Conservation (phyloP, 2,888 invertebrate species). For the Hartigia nigra region DNA sequence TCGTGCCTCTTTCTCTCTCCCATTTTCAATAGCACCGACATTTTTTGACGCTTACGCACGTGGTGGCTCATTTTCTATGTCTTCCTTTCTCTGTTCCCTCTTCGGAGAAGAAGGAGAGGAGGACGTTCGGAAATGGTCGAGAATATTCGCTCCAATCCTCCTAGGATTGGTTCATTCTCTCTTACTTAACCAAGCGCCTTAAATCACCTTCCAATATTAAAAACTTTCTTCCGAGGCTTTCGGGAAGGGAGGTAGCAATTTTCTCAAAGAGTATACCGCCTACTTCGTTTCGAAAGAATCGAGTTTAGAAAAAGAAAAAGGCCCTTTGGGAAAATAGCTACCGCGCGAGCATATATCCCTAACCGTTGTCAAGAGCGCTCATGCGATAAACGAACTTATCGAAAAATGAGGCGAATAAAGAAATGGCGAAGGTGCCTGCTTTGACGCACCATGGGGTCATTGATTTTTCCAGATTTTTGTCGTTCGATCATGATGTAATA, state of each 20-base stretch:
- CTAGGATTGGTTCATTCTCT: slow-evolving; percentile 39
- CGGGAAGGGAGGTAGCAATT: slow-evolving; percentile 29
- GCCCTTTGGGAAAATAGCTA: slow-evolving; percentile 10
- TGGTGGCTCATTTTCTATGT: neutral
- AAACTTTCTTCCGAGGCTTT: slow-evolving; percentile 40
- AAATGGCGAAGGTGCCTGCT: neutral
- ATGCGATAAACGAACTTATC: neutral
- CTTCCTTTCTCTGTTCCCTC: neutral
- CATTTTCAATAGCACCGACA: neutral
- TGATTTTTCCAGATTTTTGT: too few species aligned
- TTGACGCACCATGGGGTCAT: neutral
- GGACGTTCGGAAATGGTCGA: slow-evolving; percentile 31
- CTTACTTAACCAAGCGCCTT: slow-evolving; percentile 53
- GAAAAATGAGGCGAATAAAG: neutral
- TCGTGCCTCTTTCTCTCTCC: neutral
- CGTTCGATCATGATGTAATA: too few species aligned
- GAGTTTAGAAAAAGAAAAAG: slow-evolving; percentile 4
- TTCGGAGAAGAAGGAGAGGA: slow-evolving; percentile 27
- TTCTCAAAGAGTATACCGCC: slow-evolving; percentile 15
- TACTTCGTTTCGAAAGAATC: slow-evolving; percentile 3
- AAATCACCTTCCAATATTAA: slow-evolving; percentile 54
- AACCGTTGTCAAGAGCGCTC: neutral
- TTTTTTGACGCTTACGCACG: neutral
- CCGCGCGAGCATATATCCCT: neutral
- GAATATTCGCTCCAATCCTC: slow-evolving; percentile 34